Base-by-base conservation (phyloP, 2,888 invertebrate genomes). In the Tinea trinotella region DNA sequence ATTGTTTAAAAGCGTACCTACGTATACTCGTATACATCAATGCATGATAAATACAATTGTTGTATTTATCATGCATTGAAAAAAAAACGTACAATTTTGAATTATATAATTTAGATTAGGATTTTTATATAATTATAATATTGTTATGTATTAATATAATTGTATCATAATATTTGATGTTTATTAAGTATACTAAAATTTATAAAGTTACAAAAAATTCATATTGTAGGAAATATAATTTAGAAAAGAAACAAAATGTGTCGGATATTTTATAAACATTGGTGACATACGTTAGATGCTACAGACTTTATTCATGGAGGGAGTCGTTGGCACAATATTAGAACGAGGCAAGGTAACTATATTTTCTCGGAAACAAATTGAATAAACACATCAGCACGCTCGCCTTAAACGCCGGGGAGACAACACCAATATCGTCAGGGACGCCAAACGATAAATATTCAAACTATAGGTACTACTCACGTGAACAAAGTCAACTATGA, bases 391-490 rank as follows among this genome's bases (percentile, higher is more conserved):
- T 83, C 79, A 78, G 65, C 55, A 50, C 70, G 70, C 70, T 66
- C 68, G 68, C 74, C 76, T 78, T 78, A 78, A 80, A 79, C 78
- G 80, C 68, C 70, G 74, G 76, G 77, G 78, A 83, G 80, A 78
- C 82, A 80, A 77, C 71, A 73, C 77, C 79, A 80, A 83, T 82
- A 82, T 74, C 68, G 74, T 63, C 64, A 69, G 64, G 68, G 63
- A n/a, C 68, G 62, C 64, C 62, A 62, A 64, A 66, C 74, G 70
- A 78, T 80, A 83, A 81, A 82, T 82, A 82, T 81, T 73, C 77
- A 60, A 22, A 50, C 50, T 50, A 24, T 19, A n/a, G n/a, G n/a
- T n/a, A 40, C 40, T 15, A 40, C 15, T 15, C 40, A 40, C 13
- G 12, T 40, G 7, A 30, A 30, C 30, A 30, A 40, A 40, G 13